These are phyloP conservation scores for Collichthys lucidus DNA, from an alignment of 2,113 vertebrate genomes.

Conservation along the genomic window DNA sequence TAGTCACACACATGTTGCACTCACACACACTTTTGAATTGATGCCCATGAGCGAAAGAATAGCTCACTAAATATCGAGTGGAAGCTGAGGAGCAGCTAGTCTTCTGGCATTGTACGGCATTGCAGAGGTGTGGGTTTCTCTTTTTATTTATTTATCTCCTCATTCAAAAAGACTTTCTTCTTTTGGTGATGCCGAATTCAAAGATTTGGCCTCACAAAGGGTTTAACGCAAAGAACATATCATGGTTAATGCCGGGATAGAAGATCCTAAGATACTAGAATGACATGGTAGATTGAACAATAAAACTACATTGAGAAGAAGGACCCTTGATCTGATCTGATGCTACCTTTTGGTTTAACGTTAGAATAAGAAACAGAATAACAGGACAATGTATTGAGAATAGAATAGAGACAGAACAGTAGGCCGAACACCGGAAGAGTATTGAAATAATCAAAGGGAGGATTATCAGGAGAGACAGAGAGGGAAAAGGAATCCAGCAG, in stretches of 20 bases:
- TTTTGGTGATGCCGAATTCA: not conserved
- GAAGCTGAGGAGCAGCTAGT: slow-evolving; percentile 14
- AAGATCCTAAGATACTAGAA: not conserved
- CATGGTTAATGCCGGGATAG: not conserved
- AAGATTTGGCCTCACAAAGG: not conserved
- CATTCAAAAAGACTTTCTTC: not conserved
- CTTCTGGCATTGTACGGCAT: not conserved
- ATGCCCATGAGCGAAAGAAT: slow-evolving; percentile 40
- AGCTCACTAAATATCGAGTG: slow-evolving; percentile 28
- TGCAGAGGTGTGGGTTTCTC: not conserved
- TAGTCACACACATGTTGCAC: slow-evolving; percentile 59
- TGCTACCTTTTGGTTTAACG: not conserved
- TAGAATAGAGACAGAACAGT: not conserved
- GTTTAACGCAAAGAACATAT: not conserved
- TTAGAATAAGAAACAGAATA: not conserved
- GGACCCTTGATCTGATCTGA: not conserved
- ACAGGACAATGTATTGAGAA: not conserved
- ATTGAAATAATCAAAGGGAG: not conserved
- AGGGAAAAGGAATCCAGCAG: not conserved
- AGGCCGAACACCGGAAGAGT: not conserved
- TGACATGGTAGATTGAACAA: not conserved
- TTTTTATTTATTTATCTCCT: not conserved
- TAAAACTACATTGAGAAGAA: not conserved
- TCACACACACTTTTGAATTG: slow-evolving; percentile 45
- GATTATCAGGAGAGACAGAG: not conserved